These are phyloP conservation scores for Heliconius sara DNA, from an alignment of 2,888 invertebrate genomes.

Conservation along the genomic window DNA sequence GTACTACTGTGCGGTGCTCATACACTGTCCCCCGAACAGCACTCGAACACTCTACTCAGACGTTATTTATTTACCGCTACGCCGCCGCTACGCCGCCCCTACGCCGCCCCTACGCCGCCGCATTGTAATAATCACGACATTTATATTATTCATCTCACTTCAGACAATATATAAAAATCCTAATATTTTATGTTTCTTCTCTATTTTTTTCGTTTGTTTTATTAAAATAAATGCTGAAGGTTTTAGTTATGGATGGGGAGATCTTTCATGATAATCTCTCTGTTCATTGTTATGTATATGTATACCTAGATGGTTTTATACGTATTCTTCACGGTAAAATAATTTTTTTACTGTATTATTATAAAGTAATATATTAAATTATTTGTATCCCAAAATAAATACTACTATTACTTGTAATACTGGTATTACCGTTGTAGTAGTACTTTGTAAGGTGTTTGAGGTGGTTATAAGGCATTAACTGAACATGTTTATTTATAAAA, in stretches of 20 bases:
- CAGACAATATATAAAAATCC: conserved; percentile 26
- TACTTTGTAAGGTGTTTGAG: too few species aligned
- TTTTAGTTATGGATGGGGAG: not conserved
- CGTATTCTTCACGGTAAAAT: too few species aligned
- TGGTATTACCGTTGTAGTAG: too few species aligned
- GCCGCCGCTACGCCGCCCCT: not conserved
- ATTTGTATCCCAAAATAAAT: too few species aligned
- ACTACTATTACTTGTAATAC: too few species aligned
- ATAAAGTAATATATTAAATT: too few species aligned
- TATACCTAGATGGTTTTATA: too few species aligned
- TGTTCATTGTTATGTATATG: not conserved
- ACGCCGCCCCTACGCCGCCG: conserved; percentile 16
- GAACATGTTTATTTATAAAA: too few species aligned
- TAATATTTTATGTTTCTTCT: conserved; percentile 18
- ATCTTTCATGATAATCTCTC: not conserved
- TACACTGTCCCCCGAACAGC: not conserved
- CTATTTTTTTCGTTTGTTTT: not conserved
- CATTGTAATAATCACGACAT: conserved; percentile 30
- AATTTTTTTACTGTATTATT: too few species aligned
- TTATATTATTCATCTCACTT: conserved; percentile 29
- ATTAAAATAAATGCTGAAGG: not conserved
- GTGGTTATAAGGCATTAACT: too few species aligned
- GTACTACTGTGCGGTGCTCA: not conserved
- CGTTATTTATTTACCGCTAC: conserved; percentile 28
- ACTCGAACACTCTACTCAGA: conserved; percentile 24